Percentiles rank a stretch among this genome's conserved stretches.
Conservation (phyloP, 2,888 invertebrate species). For the Clanis bilineata region DNA sequence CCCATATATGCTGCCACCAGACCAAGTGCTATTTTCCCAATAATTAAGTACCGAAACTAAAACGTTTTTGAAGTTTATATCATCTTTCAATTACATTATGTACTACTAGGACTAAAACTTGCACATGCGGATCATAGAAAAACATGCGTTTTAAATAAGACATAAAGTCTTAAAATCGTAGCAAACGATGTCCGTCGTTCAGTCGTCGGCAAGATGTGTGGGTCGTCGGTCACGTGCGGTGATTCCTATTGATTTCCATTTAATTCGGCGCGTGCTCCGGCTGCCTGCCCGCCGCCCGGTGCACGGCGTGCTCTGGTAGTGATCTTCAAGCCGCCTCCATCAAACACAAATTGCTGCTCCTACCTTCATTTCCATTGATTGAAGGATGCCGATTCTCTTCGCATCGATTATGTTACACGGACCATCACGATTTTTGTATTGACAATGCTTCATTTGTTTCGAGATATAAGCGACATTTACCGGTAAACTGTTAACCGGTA, state of each 20-base stretch:
- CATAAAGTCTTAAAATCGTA: slow-evolving; percentile 5
- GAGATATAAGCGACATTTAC: background rate
- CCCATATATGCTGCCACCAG: too few relatives aligned
- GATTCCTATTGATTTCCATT: slow-evolving; percentile 79
- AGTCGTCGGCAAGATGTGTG: slow-evolving; percentile 53
- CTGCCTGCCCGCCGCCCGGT: slow-evolving; percentile 31
- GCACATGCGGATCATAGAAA: background rate
- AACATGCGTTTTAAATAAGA: background rate
- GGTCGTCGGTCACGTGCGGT: slow-evolving; percentile 68
- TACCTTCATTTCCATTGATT: slow-evolving; percentile 65
- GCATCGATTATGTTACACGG: background rate
- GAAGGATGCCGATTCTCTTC: slow-evolving; percentile 44
- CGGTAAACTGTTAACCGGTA: too few relatives aligned
- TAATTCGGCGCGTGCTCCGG: slow-evolving; percentile 76
- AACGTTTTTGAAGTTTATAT: too few relatives aligned
- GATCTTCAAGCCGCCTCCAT: slow-evolving; percentile 34
- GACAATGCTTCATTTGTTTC: background rate
- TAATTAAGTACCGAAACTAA: too few relatives aligned
- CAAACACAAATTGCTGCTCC: slow-evolving; percentile 59
- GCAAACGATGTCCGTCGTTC: slow-evolving; percentile 23
- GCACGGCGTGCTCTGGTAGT: slow-evolving; percentile 40
- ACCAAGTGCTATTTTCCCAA: too few relatives aligned
- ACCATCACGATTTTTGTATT: background rate
- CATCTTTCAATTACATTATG: background rate
- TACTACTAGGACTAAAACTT: background rate